Evolutionary conservation across 2,113 vertebrate genomes (phyloP).

Genomic region (Callipepla squamata): DNA sequence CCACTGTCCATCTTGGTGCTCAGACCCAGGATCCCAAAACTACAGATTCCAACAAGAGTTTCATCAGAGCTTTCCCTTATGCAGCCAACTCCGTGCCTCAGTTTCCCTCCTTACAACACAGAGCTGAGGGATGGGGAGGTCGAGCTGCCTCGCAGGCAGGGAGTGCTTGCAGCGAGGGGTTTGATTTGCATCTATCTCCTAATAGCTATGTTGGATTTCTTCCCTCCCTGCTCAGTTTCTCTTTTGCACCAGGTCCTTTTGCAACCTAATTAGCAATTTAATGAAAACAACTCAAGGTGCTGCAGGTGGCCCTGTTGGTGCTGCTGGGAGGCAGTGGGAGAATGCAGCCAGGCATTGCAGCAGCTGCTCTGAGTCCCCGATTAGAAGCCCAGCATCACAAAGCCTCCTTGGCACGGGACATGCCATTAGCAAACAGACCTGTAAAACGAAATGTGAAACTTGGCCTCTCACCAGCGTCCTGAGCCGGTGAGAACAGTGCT

Average conservation of each 20-base stretch:
- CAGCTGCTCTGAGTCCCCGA: fast-evolving
- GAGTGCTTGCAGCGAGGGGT: neutral
- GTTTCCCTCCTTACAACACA: neutral
- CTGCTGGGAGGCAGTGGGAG: neutral
- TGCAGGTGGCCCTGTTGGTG: neutral
- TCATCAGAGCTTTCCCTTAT: neutral
- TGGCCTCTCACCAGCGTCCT: slow-evolving; percentile 22
- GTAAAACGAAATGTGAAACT: slow-evolving; percentile 38
- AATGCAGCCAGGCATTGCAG: neutral
- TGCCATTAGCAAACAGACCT: slow-evolving; percentile 13
- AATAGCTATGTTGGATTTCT: fast-evolving
- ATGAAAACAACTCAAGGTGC: neutral
- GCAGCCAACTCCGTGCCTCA: neutral
- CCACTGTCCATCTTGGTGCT: fast-evolving
- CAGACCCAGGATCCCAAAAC: neutral
- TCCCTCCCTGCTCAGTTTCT: neutral
- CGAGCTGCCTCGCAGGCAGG: neutral
- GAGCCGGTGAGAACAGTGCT: slow-evolving; percentile 42
- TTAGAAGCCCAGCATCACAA: neutral
- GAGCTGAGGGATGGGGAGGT: fast-evolving
- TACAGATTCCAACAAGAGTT: fast-evolving
- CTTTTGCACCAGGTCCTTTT: neutral
- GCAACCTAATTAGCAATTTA: neutral
- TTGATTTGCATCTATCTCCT: neutral
- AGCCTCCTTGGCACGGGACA: neutral